Evolutionary conservation across 2,113 vertebrate genomes (phyloP).

Genomic region (Bos indicus): DNA sequence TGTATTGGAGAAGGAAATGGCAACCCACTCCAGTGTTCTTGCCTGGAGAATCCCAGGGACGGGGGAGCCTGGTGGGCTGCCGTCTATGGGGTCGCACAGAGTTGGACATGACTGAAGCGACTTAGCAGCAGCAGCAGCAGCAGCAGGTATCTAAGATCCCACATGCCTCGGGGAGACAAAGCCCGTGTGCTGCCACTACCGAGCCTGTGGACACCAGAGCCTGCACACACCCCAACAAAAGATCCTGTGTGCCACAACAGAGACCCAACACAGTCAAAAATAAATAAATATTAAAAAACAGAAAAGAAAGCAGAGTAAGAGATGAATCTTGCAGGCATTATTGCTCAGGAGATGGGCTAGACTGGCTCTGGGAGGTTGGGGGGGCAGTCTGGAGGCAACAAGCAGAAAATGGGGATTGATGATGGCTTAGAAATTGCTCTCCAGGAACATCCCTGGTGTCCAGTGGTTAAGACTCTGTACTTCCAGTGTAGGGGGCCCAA

Average conservation of each 20-base stretch:
- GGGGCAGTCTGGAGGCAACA: neutral
- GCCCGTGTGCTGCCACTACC: neutral
- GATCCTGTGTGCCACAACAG: neutral
- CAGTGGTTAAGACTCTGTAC: no score
- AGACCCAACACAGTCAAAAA: neutral
- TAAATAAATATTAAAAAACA: neutral
- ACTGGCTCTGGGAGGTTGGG: neutral
- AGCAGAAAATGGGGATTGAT: neutral
- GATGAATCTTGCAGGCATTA: neutral
- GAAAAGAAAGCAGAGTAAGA: neutral
- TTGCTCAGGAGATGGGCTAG: neutral
- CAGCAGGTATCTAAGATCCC: neutral
- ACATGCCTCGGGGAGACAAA: accelerated
- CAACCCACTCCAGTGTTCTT: no score
- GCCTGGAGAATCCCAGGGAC: no score
- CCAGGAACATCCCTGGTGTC: neutral
- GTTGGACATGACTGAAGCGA: no score
- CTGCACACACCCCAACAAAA: neutral
- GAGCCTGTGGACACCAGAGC: neutral
- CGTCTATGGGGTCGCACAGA: no score
- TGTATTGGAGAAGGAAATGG: no score
- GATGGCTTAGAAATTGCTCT: neutral
- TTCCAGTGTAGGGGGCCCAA: no score
- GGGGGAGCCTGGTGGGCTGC: no score
- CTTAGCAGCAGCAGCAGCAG: no score